A percentile compares a stretch with the other conserved stretches of the same genome.
Conservation (phyloP, 2,888 invertebrate species). For the Myathropa florea region DNA sequence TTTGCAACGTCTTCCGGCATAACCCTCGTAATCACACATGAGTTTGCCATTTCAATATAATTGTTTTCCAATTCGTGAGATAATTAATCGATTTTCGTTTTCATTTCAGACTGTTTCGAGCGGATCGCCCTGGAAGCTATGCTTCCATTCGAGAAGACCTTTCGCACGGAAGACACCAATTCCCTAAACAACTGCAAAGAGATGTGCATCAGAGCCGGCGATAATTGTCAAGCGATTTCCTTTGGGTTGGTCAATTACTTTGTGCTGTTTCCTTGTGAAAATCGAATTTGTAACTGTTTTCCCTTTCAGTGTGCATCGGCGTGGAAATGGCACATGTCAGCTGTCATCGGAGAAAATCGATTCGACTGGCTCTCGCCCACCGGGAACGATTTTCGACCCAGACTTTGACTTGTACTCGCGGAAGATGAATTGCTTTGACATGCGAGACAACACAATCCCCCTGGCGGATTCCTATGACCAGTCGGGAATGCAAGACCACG, state of each 20-base stretch:
- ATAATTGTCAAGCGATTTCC: constrained; percentile 84
- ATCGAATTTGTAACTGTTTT: constrained; percentile 21
- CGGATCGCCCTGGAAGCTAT: constrained; percentile 85
- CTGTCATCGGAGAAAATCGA: constrained; percentile 81
- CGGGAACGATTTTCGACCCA: constrained; percentile 82
- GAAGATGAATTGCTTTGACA: constrained; percentile 82
- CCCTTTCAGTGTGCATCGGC: constrained; percentile 82
- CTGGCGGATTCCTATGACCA: constrained; percentile 65
- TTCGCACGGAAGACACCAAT: constrained; percentile 84
- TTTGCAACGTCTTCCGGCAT: constrained; percentile 15
- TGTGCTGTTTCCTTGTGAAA: constrained; percentile 21
- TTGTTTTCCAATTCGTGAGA: constrained; percentile 15
- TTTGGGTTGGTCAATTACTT: constrained; percentile 82
- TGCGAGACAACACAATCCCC: constrained; percentile 77
- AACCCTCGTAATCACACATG: not conserved
- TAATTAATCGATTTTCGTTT: constrained; percentile 22
- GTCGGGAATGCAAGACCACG: constrained; percentile 25
- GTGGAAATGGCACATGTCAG: constrained; percentile 85
- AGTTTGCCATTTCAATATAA: constrained; percentile 10
- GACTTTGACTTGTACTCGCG: constrained; percentile 84
- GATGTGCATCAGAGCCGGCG: constrained; percentile 84
- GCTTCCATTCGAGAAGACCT: constrained; percentile 83
- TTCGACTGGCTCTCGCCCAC: constrained; percentile 81
- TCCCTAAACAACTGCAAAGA: constrained; percentile 84
- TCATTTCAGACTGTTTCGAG: constrained; percentile 84